phyloP scores from a whole-genome alignment of 1,140 invertebrate genomes.

The Grapholita molesta region DNA sequence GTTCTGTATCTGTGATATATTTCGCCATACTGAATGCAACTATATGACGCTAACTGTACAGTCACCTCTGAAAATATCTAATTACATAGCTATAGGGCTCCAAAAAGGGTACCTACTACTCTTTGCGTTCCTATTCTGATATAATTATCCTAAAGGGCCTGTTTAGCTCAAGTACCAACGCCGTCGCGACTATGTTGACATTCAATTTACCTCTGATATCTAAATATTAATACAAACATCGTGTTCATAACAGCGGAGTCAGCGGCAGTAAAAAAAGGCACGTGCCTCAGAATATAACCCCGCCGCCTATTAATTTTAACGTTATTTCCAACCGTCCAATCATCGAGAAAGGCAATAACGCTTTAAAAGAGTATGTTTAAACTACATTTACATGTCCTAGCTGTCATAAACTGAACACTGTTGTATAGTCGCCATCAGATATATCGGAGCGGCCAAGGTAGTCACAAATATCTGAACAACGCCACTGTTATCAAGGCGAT shows the following conservation, averaged over 20 bases:
- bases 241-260: constrained; percentile 18
- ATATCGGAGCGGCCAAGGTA: too few relatives aligned
- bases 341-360: constrained; percentile 42
- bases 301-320: constrained; percentile 29
- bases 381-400: constrained; percentile 12
- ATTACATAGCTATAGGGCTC: too few relatives aligned
- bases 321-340: constrained; percentile 36
- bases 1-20: too few relatives aligned
- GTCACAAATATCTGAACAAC: too few relatives aligned
- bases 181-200: background rate
- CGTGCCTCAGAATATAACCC: constrained; percentile 46
- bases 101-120: too few relatives aligned
- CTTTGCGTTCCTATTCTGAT: background rate
- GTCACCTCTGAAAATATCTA: too few relatives aligned
- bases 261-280: constrained; percentile 39
- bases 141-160: background rate
- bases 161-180: background rate
- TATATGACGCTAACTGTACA: too few relatives aligned
- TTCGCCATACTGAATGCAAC: too few relatives aligned
- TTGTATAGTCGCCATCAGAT: too few relatives aligned
- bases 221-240: constrained; percentile 17
- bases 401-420: constrained; percentile 20
- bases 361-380: constrained; percentile 25
- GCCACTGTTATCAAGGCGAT: too few relatives aligned
- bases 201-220: constrained; percentile 21